Conservation (phyloP, 2,888 invertebrate genomes). For the Gastracanthus pulcherrimus region DNA sequence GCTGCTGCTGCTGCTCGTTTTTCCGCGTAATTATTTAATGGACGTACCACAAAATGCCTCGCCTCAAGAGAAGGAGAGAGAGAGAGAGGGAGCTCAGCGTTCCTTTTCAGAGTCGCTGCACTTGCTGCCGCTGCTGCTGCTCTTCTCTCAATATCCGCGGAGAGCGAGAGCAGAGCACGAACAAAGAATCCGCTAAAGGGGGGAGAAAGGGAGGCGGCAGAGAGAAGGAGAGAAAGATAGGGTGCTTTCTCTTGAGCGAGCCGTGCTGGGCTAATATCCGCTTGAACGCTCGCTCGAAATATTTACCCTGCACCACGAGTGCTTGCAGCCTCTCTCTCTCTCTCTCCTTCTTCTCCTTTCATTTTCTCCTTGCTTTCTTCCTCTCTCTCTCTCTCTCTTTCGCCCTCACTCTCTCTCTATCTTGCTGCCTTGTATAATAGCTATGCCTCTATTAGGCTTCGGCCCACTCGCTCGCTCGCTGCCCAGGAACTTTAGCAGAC, state of each 20-base stretch:
- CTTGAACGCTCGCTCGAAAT: constrained; percentile 34
- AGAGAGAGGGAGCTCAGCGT: not conserved
- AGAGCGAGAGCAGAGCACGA: not conserved
- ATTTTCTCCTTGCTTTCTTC: constrained; percentile 13
- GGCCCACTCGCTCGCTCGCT: not conserved
- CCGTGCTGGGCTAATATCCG: constrained; percentile 14
- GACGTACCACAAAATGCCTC: constrained; percentile 32
- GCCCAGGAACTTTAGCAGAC: not conserved
- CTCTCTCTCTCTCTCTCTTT: constrained; percentile 16
- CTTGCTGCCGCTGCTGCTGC: constrained; percentile 3
- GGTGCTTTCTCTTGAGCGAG: not conserved
- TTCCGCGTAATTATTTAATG: constrained; percentile 53
- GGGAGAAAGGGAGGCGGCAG: not conserved
- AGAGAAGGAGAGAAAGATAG: not conserved
- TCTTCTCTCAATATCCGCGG: constrained; percentile 4
- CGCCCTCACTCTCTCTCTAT: constrained; percentile 22
- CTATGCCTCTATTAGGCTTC: constrained; percentile 4
- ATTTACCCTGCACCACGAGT: constrained; percentile 35
- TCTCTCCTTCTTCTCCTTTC: constrained; percentile 14
- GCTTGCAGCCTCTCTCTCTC: constrained; percentile 10
- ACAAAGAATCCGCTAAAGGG: constrained; percentile 20
- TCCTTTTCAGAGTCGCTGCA: constrained; percentile 20
- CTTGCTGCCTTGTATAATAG: constrained; percentile 6
- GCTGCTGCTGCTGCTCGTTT: constrained; percentile 10
- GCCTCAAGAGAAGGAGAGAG: not conserved